Base-by-base conservation (phyloP, 2,888 invertebrate species). In the Urechis unicinctus region DNA sequence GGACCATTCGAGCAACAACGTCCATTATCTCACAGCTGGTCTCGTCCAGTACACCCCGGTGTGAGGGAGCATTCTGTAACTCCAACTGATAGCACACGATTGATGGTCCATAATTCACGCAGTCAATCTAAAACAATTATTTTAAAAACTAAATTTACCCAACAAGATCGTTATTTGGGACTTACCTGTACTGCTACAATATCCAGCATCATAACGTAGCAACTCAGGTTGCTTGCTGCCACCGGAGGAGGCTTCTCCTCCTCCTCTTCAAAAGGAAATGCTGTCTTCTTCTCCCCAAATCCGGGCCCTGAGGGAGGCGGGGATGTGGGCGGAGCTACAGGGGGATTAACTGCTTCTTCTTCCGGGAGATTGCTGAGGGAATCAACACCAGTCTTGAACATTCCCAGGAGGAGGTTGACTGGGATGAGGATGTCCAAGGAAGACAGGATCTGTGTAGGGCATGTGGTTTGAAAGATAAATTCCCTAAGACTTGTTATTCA, bases 201-300 rank as follows among this genome's bases (percentile, higher is more conserved):
- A 73, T 98, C 97, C 61, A 97, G 81, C 93, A 97, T 95, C 42
- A 96, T 84, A 63, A 96, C 91, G 75, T 93, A 96, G 72, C 95
- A 95, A 0, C 90, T 89, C n/a, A 95, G 81, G 76, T 92, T 91
- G 52, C 29, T 36, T 17, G 78, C 45, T n/a, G n/a, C n/a, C n/a
- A 9, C 47, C 47, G 25, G 24, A 25, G 3, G 47, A 6, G 28
- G 47, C 31, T 6, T 22, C 24, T 13, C 22, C 22, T 6, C n/a
- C 2, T 24, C n/a, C 22, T 13, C 30, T 28, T 24, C 28, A 46
- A 47, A 46, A n/a, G 45, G 50, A 28, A 45, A 46, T 22, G 47
- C 51, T 17, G 41, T 26, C 17, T 22, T 29, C 2, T 44, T 24
- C 2, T 62, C 62, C 17, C 17, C 29, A n/a, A n/a, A n/a, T n/a